A percentile compares a stretch with the other conserved stretches of the same genome.
These are phyloP conservation scores for Brachyptera risi DNA, from an alignment of 2,888 invertebrate species.

Conservation along the genomic window DNA sequence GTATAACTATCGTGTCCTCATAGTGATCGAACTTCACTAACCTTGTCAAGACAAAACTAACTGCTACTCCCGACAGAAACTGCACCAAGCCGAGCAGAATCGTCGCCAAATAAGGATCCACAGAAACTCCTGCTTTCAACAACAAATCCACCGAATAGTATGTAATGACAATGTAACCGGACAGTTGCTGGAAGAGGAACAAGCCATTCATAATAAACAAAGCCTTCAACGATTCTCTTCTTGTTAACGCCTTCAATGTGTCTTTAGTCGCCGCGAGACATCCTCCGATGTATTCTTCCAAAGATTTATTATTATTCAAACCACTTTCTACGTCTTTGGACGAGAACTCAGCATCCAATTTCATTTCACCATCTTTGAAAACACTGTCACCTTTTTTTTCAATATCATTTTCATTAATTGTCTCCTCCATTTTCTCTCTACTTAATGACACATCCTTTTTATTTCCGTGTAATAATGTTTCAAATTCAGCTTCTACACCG, in stretches of 20 bases:
- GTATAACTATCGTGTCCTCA: too few relatives aligned
- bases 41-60: slow-evolving; percentile 49
- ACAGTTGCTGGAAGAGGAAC: slow-evolving; percentile 57
- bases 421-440: too few relatives aligned
- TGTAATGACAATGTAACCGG: slow-evolving; percentile 53
- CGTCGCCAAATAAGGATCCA: slow-evolving; percentile 48
- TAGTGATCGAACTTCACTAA: too few relatives aligned
- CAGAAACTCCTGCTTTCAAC: slow-evolving; percentile 45
- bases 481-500: neutral
- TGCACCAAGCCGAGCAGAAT: slow-evolving; percentile 51
- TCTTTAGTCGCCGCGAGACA: neutral
- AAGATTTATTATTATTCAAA: too few relatives aligned
- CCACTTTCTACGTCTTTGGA: too few relatives aligned
- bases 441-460: too few relatives aligned
- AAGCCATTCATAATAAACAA: slow-evolving; percentile 48
- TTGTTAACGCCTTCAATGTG: slow-evolving; percentile 35
- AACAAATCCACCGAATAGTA: slow-evolving; percentile 55
- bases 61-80: slow-evolving; percentile 45
- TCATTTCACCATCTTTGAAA: neutral
- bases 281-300: neutral
- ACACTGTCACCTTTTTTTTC: too few relatives aligned
- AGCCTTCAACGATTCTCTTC: slow-evolving; percentile 47
- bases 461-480: neutral
- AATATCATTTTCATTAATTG: too few relatives aligned
- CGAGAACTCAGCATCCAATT: neutral